A percentile compares a stretch with the other conserved stretches of the same genome.
phyloP scores from a whole-genome alignment of 2,113 vertebrate species.

The Apteryx owenii region DNA sequence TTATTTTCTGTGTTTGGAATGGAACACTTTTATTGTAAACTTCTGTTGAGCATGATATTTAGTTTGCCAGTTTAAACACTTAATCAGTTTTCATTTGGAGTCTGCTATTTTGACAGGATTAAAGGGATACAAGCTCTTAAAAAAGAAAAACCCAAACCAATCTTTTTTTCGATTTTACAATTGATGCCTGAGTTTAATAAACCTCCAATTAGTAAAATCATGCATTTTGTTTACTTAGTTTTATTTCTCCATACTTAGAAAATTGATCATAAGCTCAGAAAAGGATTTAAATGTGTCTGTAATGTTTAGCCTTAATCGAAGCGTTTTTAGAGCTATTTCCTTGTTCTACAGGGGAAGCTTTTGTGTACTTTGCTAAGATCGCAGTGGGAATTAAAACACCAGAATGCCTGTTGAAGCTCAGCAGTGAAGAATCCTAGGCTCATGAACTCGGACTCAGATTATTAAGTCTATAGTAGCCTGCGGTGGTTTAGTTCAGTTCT shows the following conservation, averaged over 20 bases:
- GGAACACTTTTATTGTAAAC: slow-evolving; percentile 4
- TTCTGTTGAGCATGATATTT: slow-evolving; percentile 13
- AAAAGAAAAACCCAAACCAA: background rate
- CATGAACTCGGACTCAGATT: background rate
- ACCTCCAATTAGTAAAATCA: background rate
- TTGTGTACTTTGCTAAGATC: background rate
- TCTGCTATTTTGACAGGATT: background rate
- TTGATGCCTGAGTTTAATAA: background rate
- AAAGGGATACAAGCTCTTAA: background rate
- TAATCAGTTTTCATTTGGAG: background rate
- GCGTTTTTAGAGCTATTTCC: background rate
- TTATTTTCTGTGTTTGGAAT: slow-evolving; percentile 43
- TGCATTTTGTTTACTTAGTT: background rate
- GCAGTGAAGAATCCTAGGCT: background rate
- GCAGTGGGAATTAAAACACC: background rate
- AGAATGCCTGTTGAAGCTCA: too few relatives aligned
- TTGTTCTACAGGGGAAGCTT: background rate
- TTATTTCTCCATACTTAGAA: background rate
- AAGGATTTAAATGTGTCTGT: background rate
- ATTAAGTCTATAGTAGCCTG: background rate
- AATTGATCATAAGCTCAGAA: background rate
- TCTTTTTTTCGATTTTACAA: background rate
- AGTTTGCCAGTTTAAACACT: background rate
- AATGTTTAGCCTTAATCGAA: background rate
- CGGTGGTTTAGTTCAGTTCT: background rate